Base-by-base conservation (phyloP, 2,113 vertebrate genomes). In the Syngnathus typhle region DNA sequence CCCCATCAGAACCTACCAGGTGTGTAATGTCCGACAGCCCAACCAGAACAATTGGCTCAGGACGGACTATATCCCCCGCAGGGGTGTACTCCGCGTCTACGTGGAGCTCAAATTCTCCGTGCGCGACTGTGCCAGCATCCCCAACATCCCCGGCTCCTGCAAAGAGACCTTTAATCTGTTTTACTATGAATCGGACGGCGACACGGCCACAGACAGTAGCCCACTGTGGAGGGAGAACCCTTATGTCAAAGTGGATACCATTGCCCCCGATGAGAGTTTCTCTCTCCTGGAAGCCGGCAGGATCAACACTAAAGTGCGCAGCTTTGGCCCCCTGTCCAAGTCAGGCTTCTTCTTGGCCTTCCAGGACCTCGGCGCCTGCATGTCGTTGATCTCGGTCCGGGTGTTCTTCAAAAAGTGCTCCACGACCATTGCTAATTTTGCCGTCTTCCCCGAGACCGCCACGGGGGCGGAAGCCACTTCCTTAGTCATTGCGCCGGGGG, bases 31-130 rank as follows among this genome's bases (percentile, higher is more conserved):
- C 65, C 91, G 73, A 0, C 90, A 96, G 84, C 85, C 91, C 37
- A 98, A 91, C 90, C 97, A 99, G 92, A 99, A 99, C 93, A 99
- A 99, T 89, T 99, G 97, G 97, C 94, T 99, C 2, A 92, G 97
- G 75, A 98, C 95, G 0, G 94, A 95, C 75, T 99, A 95, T 76
- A 93, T 99, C 73, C 92, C 92, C 43, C 93, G 95, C 41, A 91
- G 90, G 62, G 94, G 95, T 0, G 94, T 98, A 39, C 94, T 99
- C 75, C 93, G 97, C 0, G 93, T 98, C 83, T 99, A 99, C 0
- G 95, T 99, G 88, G 97, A 99, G 83, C 92, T 99, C 82, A 99
- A 99, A 82, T 99, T 99, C 82, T 98, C 97, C 0, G 97, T 99
- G 12, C 91, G 97, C 0, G 97, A 99, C 90, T 99, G 97, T 49